Evolutionary conservation across 2,113 vertebrate species (phyloP).

Genomic region (Toxostoma redivivum): DNA sequence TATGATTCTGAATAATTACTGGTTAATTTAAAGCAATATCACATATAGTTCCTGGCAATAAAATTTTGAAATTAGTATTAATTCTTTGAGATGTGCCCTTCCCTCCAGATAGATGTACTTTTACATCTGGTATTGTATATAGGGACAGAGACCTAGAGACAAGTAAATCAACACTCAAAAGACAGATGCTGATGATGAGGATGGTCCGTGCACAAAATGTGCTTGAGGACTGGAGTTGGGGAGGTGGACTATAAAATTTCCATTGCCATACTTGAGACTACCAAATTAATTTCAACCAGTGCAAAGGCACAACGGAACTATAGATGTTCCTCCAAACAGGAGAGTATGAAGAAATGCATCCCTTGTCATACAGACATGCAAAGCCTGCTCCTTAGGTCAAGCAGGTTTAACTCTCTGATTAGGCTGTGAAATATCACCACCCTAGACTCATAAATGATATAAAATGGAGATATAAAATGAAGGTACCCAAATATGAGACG

Average conservation of each 20-base stretch:
- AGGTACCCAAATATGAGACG: neutral
- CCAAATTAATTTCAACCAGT: neutral
- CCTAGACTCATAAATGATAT: neutral
- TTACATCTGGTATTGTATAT: neutral
- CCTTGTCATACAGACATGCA: neutral
- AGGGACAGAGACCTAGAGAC: neutral
- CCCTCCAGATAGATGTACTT: neutral
- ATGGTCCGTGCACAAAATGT: neutral
- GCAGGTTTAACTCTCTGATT: neutral
- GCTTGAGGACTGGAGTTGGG: neutral
- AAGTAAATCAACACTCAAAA: conserved; percentile 17
- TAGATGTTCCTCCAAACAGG: neutral
- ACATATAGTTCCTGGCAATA: neutral
- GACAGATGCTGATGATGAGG: conserved; percentile 10
- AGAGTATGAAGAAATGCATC: neutral
- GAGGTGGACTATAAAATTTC: neutral
- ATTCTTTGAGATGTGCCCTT: neutral
- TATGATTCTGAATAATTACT: conserved; percentile 24
- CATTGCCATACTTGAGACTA: neutral
- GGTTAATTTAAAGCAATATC: neutral
- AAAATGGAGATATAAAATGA: neutral
- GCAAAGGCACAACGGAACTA: neutral
- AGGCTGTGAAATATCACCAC: neutral
- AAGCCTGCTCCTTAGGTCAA: neutral
- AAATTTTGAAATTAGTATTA: neutral